Conservation (phyloP, 2,888 invertebrate genomes). For the Dynastes maya region DNA sequence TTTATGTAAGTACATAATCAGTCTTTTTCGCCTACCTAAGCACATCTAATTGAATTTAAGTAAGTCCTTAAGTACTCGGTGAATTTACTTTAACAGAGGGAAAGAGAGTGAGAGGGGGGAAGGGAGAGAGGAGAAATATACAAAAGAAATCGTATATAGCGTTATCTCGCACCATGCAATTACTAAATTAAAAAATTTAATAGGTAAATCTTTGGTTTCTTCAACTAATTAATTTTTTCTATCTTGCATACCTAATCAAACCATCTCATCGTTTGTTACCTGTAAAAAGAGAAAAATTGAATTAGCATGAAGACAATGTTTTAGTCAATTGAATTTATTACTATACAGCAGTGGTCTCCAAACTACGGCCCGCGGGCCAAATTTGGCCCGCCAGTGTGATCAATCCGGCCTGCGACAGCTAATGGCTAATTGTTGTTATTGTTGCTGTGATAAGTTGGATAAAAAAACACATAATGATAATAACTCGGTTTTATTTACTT, state of each 20-base stretch:
- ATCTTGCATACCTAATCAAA: constrained; percentile 44
- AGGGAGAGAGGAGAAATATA: constrained; percentile 10
- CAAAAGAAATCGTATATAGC: background rate
- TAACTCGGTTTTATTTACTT: too few species aligned
- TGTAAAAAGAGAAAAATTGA: constrained; percentile 31
- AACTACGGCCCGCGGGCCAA: too few species aligned
- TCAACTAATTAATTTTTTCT: constrained; percentile 46
- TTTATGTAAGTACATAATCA: constrained; percentile 50
- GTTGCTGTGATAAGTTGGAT: too few species aligned
- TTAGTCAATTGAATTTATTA: too few species aligned
- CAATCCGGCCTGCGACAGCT: too few species aligned
- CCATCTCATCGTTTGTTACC: constrained; percentile 45
- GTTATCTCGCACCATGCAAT: constrained; percentile 40
- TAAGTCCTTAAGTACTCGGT: constrained; percentile 44
- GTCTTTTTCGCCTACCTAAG: constrained; percentile 48
- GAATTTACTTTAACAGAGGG: constrained; percentile 32
- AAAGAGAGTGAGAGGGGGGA: constrained; percentile 16
- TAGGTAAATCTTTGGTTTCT: constrained; percentile 50
- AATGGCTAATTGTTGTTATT: too few species aligned
- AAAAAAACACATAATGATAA: too few species aligned
- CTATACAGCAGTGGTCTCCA: too few species aligned
- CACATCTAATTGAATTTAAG: constrained; percentile 33
- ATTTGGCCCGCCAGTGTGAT: too few species aligned
- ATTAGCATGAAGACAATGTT: too few species aligned
- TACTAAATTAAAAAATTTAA: constrained; percentile 35